Percentiles rank a stretch among this genome's conserved stretches.
phyloP scores from a whole-genome alignment of 2,113 vertebrate species.

The Hypanus sabinus region DNA sequence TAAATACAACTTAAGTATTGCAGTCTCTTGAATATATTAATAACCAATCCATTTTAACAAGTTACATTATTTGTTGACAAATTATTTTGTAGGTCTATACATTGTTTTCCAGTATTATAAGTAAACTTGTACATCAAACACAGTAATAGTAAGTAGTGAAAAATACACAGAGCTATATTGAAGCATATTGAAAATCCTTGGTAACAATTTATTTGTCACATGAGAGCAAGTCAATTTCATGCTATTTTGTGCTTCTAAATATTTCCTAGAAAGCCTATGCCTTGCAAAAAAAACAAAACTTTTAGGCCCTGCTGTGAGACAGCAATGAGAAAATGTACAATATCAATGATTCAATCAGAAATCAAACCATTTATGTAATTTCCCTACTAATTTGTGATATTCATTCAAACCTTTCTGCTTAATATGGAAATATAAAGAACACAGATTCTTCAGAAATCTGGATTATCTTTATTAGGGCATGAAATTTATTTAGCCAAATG shows the following conservation, averaged over 20 bases:
- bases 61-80: not conserved
- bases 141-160: not conserved
- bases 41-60: not conserved
- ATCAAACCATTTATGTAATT: not conserved
- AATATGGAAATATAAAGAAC: not conserved
- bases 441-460: not conserved
- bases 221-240: slow-evolving; percentile 9
- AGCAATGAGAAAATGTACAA: not conserved
- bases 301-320: not conserved
- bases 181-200: not conserved
- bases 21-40: not conserved
- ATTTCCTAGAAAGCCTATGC: not conserved
- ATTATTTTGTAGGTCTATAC: not conserved
- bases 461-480: not conserved
- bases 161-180: not conserved
- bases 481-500: not conserved
- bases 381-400: not conserved
- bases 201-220: not conserved
- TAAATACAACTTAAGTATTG: too few species aligned
- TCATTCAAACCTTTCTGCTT: not conserved
- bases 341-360: slow-evolving; percentile 1
- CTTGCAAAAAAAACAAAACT: not conserved
- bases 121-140: not conserved
- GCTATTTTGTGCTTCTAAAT: not conserved
- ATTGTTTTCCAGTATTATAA: not conserved